These are phyloP conservation scores for Melieria omissa DNA, from an alignment of 2,888 invertebrate genomes.

Conservation along the genomic window DNA sequence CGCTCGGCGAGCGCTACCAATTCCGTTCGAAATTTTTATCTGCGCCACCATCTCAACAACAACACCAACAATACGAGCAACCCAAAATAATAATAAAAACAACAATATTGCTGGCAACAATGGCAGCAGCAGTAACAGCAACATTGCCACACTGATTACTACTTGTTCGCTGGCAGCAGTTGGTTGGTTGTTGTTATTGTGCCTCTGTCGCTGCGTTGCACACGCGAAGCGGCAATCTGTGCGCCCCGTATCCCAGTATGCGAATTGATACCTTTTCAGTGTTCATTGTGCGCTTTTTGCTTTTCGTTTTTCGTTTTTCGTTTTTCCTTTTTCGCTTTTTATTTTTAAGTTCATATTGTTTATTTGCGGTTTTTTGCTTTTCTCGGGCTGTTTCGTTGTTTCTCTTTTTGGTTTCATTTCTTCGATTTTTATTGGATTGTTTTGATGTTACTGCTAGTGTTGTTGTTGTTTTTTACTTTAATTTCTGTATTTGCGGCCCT, in stretches of 20 bases:
- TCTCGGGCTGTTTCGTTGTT: no score
- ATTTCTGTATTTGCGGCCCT: no score
- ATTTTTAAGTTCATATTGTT: neutral
- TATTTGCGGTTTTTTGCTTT: no score
- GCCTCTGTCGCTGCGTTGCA: neutral
- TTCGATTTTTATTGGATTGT: no score
- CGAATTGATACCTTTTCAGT: constrained; percentile 10
- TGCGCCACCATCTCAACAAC: constrained; percentile 23
- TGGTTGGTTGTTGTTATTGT: no score
- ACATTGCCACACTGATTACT: neutral
- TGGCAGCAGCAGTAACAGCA: neutral
- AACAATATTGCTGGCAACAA: neutral
- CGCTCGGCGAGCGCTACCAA: constrained; percentile 30
- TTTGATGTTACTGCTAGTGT: no score
- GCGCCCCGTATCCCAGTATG: neutral
- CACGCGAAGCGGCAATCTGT: constrained; percentile 26
- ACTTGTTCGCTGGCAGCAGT: no score
- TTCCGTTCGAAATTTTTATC: constrained; percentile 37
- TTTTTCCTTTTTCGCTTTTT: neutral
- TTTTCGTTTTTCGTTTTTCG: neutral
- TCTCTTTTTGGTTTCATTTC: no score
- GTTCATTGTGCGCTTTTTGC: constrained; percentile 5
- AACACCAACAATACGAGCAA: neutral
- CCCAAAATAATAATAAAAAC: neutral
- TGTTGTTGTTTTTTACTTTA: no score